A percentile compares a stretch with the other conserved stretches of the same genome.
Evolutionary conservation across 2,888 invertebrate species (phyloP).

Genomic region (Noctua pronuba): DNA sequence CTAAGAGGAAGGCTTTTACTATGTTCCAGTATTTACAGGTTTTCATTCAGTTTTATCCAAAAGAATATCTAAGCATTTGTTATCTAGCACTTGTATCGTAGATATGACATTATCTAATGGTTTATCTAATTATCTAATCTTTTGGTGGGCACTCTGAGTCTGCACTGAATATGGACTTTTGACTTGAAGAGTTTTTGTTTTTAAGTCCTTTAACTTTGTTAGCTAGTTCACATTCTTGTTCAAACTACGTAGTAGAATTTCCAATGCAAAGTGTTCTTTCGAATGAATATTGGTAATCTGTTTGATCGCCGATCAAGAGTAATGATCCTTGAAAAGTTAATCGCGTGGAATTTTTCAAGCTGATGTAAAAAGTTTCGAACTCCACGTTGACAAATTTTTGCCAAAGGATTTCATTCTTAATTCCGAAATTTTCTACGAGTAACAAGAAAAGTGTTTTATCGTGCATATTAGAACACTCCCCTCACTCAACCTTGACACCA

Average conservation of each 20-base stretch:
- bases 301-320: constrained; percentile 19
- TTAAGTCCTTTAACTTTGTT: constrained; percentile 8
- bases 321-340: constrained; percentile 17
- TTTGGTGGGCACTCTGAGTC: constrained; percentile 15
- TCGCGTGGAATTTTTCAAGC: constrained; percentile 22
- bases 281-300: constrained; percentile 27
- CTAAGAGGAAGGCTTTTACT: background rate
- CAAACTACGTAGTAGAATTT: constrained; percentile 3
- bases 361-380: constrained; percentile 35
- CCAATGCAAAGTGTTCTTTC: background rate
- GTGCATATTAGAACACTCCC: constrained; percentile 17
- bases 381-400: constrained; percentile 19
- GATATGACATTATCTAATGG: constrained; percentile 23
- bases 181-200: constrained; percentile 4
- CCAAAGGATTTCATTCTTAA: constrained; percentile 20
- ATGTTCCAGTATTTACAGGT: background rate
- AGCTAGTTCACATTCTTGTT: background rate
- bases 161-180: constrained; percentile 16
- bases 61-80: constrained; percentile 5
- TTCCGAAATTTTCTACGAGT: constrained; percentile 3
- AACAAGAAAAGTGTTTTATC: constrained; percentile 30
- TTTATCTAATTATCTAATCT: constrained; percentile 48
- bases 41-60: constrained; percentile 3
- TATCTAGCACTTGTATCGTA: background rate
- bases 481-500: constrained; percentile 47